These are phyloP conservation scores for Argynnis bischoffii DNA, from an alignment of 2,888 invertebrate genomes.

Conservation along the genomic window DNA sequence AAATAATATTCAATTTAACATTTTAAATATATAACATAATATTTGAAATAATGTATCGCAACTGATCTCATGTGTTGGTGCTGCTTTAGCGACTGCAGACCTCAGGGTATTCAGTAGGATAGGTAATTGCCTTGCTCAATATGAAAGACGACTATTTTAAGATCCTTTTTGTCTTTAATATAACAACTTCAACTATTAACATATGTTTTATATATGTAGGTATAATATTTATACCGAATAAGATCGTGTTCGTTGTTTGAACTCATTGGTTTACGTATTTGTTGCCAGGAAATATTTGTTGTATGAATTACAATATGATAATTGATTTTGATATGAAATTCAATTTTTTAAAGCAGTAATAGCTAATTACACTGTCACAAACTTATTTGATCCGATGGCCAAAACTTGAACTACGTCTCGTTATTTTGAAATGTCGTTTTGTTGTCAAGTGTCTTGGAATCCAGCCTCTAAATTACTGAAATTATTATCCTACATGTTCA, in stretches of 20 bases:
- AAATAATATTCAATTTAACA: too few relatives aligned
- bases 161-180: slow-evolving; percentile 32
- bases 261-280: slow-evolving; percentile 31
- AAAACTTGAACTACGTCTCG: too few relatives aligned
- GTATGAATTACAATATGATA: neutral
- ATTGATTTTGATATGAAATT: too few relatives aligned
- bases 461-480: too few relatives aligned
- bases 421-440: too few relatives aligned
- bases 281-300: slow-evolving; percentile 3
- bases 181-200: slow-evolving; percentile 31
- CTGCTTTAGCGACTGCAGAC: slow-evolving; percentile 1
- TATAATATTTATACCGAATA: slow-evolving; percentile 31
- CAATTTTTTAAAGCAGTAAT: too few relatives aligned
- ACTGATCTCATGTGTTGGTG: slow-evolving; percentile 5
- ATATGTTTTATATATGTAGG: slow-evolving; percentile 20
- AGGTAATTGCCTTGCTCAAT: slow-evolving; percentile 63
- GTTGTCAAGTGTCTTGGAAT: too few relatives aligned
- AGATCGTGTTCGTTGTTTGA: slow-evolving; percentile 31
- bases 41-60: neutral
- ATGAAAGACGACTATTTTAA: slow-evolving; percentile 45
- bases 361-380: too few relatives aligned
- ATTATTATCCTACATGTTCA: too few relatives aligned
- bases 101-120: slow-evolving; percentile 43
- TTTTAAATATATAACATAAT: neutral
- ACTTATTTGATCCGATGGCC: too few relatives aligned